Conservation (phyloP, 1,140 invertebrate genomes). For the Calosoma granatense region DNA sequence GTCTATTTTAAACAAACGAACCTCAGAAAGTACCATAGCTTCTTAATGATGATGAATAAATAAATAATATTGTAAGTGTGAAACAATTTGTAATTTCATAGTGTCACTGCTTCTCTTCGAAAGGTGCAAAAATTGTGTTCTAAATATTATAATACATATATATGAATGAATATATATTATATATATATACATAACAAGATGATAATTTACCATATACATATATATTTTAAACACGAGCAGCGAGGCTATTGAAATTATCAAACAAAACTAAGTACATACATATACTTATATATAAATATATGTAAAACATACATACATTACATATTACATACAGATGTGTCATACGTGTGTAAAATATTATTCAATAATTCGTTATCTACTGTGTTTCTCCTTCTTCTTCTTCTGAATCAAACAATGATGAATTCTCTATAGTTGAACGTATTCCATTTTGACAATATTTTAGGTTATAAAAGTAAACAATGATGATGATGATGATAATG, state of each 20-base stretch:
- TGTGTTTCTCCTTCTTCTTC: no score
- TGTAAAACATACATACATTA: neutral
- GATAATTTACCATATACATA: no score
- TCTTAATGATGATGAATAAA: neutral
- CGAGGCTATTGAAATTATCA: constrained; percentile 8
- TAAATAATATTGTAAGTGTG: constrained; percentile 7
- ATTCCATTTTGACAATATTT: constrained; percentile 34
- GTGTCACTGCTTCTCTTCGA: constrained; percentile 7
- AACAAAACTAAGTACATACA: constrained; percentile 9
- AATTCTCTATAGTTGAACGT: constrained; percentile 18
- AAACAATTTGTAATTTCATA: constrained; percentile 1
- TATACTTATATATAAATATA: constrained; percentile 13
- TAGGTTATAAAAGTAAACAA: no score
- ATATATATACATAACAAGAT: no score
- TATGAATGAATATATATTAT: neutral
- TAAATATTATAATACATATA: constrained; percentile 5
- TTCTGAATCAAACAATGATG: no score
- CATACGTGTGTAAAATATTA: neutral
- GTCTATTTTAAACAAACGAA: constrained; percentile 1
- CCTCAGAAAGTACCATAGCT: constrained; percentile 5
- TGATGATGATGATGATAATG: no score
- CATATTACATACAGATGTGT: constrained; percentile 11
- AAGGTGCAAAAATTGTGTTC: constrained; percentile 9
- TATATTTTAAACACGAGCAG: neutral
- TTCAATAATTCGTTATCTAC: neutral